These are phyloP conservation scores for Sisyra terminalis DNA, from an alignment of 2,888 invertebrate genomes.

Conservation along the genomic window DNA sequence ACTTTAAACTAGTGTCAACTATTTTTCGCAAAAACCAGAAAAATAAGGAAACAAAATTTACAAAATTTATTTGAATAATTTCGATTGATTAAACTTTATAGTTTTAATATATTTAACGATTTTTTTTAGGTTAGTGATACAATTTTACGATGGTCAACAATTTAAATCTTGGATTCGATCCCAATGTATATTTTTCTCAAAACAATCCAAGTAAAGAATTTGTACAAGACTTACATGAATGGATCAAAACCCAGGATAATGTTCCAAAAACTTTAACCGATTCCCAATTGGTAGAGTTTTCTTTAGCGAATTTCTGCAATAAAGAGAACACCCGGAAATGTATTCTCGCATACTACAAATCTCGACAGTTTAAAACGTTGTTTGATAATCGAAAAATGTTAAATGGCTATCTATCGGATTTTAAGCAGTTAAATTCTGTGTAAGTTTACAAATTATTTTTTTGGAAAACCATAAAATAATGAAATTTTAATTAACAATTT, in stretches of 20 bases:
- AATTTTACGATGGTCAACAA: too few species aligned
- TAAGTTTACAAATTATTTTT: conserved; percentile 25
- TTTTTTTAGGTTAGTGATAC: too few species aligned
- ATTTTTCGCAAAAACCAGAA: too few species aligned
- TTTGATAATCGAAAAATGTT: conserved; percentile 41
- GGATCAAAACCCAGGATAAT: conserved; percentile 16
- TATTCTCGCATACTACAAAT: conserved; percentile 41
- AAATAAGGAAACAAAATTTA: too few species aligned
- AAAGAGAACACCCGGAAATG: conserved; percentile 41
- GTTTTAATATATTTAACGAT: too few species aligned
- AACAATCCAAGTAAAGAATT: conserved; percentile 17
- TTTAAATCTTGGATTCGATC: conserved; percentile 14
- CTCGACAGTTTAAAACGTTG: conserved; percentile 41
- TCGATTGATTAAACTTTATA: too few species aligned
- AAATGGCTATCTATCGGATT: too few species aligned
- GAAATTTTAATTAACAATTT: background rate
- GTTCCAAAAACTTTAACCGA: conserved; percentile 34
- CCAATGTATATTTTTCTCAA: conserved; percentile 17
- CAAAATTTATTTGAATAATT: too few species aligned
- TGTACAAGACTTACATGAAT: conserved; percentile 19
- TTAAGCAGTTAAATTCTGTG: conserved; percentile 33
- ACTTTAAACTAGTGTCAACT: too few species aligned
- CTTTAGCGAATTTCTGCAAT: conserved; percentile 45
- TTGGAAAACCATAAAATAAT: background rate
- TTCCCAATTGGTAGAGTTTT: conserved; percentile 46